Base-by-base conservation (phyloP, 2,888 invertebrate species). In the Zelleria hepariella region DNA sequence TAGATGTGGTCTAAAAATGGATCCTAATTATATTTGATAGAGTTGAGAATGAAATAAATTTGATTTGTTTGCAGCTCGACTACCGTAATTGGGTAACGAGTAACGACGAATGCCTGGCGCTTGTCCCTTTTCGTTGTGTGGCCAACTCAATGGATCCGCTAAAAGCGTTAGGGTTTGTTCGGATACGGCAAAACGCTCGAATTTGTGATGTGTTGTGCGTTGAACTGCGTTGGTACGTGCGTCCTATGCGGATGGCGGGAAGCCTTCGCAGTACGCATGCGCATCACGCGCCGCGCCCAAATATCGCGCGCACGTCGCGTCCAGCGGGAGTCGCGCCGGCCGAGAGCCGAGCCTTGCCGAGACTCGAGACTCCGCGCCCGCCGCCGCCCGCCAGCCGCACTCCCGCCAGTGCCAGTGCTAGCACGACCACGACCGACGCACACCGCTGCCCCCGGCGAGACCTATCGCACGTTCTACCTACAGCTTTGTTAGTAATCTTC, bases 201-300 rank as follows among this genome's bases (percentile, higher is more conserved):
- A n/a, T n/a, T n/a, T n/a, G n/a, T n/a, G n/a, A n/a, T n/a, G n/a
- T n/a, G n/a, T n/a, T n/a, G n/a, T n/a, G n/a, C n/a, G n/a, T n/a
- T 51, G 51, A 18, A 21, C 15, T 3, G 32, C 32, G 10, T 42
- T 10, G 1, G 3, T 42, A 42, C 32, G 10, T 42, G 32, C 32
- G 15, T 2, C 2, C 5, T n/a, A 53, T 53, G 53, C 6, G n/a
- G 21, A 55, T 20, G 55, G 55, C 32, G 21, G 32, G 55, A 25
- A 27, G 3, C 21, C 6, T 18, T 20, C 8, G 4, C 54, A 60
- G 55, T 58, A 65, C 73, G 72, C 72, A 68, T 72, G 72, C 73
- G 70, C 62, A 54, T 56, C 42, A 47, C 57, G 59, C 61, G 63
- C 61, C 63, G 67, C 69, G 70, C 66, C 70, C 72, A 72, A 70